Conservation (phyloP, 2,888 invertebrate species). For the Drosophila trichaetosa region DNA sequence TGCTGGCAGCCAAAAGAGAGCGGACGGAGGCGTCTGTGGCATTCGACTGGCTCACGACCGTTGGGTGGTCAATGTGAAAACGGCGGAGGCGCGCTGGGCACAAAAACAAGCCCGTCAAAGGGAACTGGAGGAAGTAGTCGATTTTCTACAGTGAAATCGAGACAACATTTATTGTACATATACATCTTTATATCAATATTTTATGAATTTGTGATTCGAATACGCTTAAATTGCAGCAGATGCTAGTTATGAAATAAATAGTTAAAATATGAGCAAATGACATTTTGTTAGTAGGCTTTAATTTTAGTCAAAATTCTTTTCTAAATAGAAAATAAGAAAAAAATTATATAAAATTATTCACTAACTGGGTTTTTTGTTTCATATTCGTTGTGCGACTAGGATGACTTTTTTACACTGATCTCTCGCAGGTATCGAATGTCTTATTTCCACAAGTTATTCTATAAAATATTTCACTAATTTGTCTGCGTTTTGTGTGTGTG, state of each 20-base stretch:
- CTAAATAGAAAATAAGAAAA: neutral
- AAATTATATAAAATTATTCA: neutral
- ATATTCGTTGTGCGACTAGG: constrained; percentile 11
- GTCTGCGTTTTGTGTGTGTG: neutral
- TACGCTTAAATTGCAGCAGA: constrained; percentile 62
- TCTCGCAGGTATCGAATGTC: neutral
- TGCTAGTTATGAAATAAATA: constrained; percentile 65
- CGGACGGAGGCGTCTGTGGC: constrained; percentile 85
- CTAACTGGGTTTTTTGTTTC: constrained; percentile 8
- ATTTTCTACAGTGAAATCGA: constrained; percentile 87
- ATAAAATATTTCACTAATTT: neutral
- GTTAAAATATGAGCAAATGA: constrained; percentile 16
- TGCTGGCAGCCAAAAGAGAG: constrained; percentile 3
- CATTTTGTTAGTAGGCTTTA: constrained; percentile 3
- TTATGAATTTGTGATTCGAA: constrained; percentile 63
- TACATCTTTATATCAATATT: constrained; percentile 1
- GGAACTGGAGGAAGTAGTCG: constrained; percentile 91
- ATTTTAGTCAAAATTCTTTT: constrained; percentile 2
- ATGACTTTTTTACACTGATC: constrained; percentile 1
- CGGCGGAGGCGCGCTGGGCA: constrained; percentile 91
- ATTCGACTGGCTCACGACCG: constrained; percentile 90
- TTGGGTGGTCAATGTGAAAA: constrained; percentile 89
- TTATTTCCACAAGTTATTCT: neutral
- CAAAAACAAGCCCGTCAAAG: constrained; percentile 90
- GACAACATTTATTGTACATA: constrained; percentile 21